phyloP scores from a whole-genome alignment of 2,113 vertebrate species.

The Agapornis roseicollis region DNA sequence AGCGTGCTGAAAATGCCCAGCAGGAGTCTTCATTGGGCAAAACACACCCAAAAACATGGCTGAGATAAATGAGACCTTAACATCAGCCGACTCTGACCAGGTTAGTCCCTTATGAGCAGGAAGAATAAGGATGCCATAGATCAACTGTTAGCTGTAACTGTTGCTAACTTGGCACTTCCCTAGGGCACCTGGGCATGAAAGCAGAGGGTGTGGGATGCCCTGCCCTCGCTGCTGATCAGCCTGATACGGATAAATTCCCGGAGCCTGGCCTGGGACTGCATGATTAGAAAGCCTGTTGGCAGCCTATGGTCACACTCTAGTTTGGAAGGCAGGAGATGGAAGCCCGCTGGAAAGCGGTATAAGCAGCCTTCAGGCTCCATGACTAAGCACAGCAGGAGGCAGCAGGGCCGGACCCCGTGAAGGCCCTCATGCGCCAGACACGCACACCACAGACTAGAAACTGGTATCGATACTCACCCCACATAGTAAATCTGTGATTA shows the following conservation, averaged over 20 bases:
- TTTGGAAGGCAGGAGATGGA: neutral
- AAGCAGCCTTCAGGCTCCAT: neutral
- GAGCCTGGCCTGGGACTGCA: fast-evolving
- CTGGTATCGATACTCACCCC: neutral
- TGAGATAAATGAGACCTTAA: neutral
- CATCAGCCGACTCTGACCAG: fast-evolving
- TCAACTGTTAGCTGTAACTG: neutral
- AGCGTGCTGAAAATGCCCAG: fast-evolving
- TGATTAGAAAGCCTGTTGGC: neutral
- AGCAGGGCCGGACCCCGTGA: neutral
- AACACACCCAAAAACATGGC: neutral
- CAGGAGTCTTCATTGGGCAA: neutral
- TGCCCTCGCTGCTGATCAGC: neutral
- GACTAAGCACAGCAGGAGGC: neutral
- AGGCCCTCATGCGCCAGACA: fast-evolving
- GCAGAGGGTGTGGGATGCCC: neutral
- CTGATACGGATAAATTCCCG: neutral
- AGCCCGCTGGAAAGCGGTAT: fast-evolving
- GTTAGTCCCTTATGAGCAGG: fast-evolving
- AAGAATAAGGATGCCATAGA: neutral
- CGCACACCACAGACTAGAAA: neutral
- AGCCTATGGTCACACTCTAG: neutral
- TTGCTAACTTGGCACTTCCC: neutral
- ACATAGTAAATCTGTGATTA: neutral
- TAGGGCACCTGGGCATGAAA: neutral